Base-by-base conservation (phyloP, 2,888 invertebrate genomes). In the Mesodorylaimus sp. region DNA sequence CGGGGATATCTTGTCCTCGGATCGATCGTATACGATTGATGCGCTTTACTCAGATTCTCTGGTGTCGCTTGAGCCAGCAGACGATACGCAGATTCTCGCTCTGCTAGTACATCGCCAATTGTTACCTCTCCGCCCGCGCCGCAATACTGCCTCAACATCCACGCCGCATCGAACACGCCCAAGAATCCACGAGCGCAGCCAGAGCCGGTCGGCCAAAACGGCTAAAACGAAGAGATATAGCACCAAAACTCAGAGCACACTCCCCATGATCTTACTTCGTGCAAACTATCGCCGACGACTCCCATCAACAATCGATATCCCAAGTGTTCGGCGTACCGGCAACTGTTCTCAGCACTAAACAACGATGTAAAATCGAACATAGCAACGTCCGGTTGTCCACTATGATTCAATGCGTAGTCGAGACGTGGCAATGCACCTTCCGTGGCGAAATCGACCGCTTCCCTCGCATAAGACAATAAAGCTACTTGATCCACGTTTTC, bases 341-440 rank as follows among this genome's bases (percentile, higher is more conserved):
- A 84, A 5, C 93, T 87, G 70, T 89, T 87, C 69, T 91, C 89
- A 0, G 95, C 88, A 0, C 88, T 86, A 70, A 86, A 95, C 84
- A 97, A 88, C 1, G 89, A 89, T 0, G 97, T 97, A 68, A 97
- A 97, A 71, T 97, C 97, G 69, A 97, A 97, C 78, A 95, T 83
- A 41, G 93, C 89, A 1, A 95, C 87, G 69, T 97, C 95, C 0
- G 91, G 86, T 66, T 88, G 86, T 1, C 89, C 89, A 66, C 88
- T 89, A 70, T 93, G 91, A 72, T 97, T 97, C 16, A 91, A 81
- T 1, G 95, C 93, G 70, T 91, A 97, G 68, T 93, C 89, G 59
- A 56, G 67, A 63, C 42, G 63, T 61, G 58, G 68, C 13, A 61
- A 50, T 7, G 32, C 38, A 7, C 46, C 41, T 24, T 45, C 49